Conservation (phyloP, 1,140 invertebrate genomes). For the Brachionus paranguensis region DNA sequence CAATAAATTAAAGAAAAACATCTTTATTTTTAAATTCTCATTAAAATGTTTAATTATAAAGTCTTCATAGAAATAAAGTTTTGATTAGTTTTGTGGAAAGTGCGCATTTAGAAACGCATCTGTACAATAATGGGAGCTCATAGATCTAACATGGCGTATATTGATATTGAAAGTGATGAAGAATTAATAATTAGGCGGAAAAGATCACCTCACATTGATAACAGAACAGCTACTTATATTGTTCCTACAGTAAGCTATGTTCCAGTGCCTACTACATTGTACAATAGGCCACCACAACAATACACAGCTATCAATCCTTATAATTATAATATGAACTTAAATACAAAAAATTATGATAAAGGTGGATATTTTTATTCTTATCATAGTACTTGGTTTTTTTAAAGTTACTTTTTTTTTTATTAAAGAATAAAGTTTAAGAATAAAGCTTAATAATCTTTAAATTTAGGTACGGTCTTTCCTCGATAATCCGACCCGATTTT, state of each 20-base stretch:
- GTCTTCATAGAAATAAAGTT: too few species aligned
- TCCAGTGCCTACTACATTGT: background rate
- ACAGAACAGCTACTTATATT: background rate
- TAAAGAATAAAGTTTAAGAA: background rate
- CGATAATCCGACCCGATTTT: too few species aligned
- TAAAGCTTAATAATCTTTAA: too few species aligned
- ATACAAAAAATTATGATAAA: background rate
- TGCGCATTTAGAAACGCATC: too few species aligned
- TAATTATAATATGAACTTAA: background rate
- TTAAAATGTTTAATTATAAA: too few species aligned
- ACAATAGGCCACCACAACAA: background rate
- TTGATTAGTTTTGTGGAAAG: too few species aligned
- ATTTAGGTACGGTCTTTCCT: too few species aligned
- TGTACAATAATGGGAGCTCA: background rate
- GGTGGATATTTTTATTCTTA: background rate
- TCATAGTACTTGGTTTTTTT: background rate
- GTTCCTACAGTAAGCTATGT: background rate
- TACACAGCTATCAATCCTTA: background rate
- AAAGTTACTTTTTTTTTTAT: background rate
- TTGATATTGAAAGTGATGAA: background rate
- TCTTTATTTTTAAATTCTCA: too few species aligned
- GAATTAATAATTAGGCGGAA: background rate
- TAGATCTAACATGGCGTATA: background rate
- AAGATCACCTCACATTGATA: background rate
- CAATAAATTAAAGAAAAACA: too few species aligned